A percentile compares a stretch with the other conserved stretches of the same genome.
These are phyloP conservation scores for Chaunax sp. DNA, from an alignment of 2,797 vertebrate genomes.

Conservation along the genomic window DNA sequence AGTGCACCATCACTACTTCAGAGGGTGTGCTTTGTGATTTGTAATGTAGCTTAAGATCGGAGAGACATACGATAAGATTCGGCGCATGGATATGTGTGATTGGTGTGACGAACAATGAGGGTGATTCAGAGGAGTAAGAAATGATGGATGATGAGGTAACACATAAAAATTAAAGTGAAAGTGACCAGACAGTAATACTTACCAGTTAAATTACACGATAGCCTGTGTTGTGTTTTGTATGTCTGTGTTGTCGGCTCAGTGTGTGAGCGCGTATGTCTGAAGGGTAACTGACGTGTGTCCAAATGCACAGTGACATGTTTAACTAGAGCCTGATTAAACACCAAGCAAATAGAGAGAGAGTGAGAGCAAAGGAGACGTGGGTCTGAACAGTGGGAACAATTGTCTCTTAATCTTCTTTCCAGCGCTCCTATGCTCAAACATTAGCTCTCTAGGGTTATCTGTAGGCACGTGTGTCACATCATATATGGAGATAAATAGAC, in stretches of 20 bases:
- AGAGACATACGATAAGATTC: constrained; percentile 15
- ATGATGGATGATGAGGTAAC: background rate
- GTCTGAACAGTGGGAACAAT: constrained; percentile 36
- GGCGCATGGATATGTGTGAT: background rate
- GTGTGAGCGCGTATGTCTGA: constrained; percentile 17
- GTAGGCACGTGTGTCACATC: constrained; percentile 6
- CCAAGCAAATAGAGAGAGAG: constrained; percentile 50
- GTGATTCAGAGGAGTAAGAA: constrained; percentile 14
- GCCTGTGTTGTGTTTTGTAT: constrained; percentile 13
- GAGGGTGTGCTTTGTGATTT: constrained; percentile 42
- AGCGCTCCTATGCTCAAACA: constrained; percentile 18
- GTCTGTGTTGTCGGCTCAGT: constrained; percentile 13
- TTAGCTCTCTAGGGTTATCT: background rate
- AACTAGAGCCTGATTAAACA: constrained; percentile 73
- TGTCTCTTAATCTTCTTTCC: constrained; percentile 34
- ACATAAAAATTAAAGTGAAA: constrained; percentile 4
- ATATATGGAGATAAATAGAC: background rate
- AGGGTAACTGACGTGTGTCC: constrained; percentile 56
- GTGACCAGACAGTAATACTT: background rate
- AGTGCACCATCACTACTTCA: constrained; percentile 29
- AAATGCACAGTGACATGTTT: constrained; percentile 72
- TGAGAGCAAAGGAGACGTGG: constrained; percentile 13
- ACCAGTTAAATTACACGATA: background rate
- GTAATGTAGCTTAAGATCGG: constrained; percentile 56
- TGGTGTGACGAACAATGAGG: constrained; percentile 9